Evolutionary conservation across 1,140 invertebrate genomes (phyloP).

Genomic region (Anoplolepis gracilipes): DNA sequence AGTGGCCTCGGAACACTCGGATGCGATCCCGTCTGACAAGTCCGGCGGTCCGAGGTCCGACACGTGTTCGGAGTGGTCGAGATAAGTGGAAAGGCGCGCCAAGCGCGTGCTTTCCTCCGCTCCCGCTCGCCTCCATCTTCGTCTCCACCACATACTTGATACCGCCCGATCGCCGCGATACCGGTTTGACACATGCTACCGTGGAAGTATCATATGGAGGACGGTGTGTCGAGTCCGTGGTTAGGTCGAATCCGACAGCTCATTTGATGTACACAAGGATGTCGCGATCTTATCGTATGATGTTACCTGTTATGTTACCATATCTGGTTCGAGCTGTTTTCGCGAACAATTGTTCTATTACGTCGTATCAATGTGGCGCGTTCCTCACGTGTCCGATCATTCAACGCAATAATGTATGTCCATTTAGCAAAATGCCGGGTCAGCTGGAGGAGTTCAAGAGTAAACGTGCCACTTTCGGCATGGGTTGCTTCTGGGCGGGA

Average conservation of each 20-base stretch:
- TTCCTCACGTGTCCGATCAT: constrained; percentile 6
- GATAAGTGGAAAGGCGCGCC: no score
- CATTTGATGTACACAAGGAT: neutral
- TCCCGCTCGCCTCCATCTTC: no score
- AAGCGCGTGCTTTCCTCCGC: no score
- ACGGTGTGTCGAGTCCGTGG: neutral
- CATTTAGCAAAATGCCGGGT: constrained; percentile 79
- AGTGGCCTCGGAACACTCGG: no score
- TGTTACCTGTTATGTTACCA: constrained; percentile 9
- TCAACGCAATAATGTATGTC: constrained; percentile 38
- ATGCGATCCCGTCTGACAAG: no score
- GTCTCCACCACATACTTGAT: neutral
- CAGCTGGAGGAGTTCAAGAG: constrained; percentile 82
- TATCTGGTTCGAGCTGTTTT: neutral
- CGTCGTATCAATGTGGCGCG: constrained; percentile 17
- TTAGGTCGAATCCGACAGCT: neutral
- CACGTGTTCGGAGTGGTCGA: no score
- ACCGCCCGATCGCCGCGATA: constrained; percentile 9
- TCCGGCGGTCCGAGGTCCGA: no score
- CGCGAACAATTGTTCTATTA: constrained; percentile 36
- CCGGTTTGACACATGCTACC: constrained; percentile 30
- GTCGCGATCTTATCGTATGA: neutral
- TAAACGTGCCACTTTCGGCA: constrained; percentile 94
- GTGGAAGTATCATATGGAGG: constrained; percentile 8
- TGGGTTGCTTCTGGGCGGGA: constrained; percentile 99